Percentiles rank a stretch among this genome's conserved stretches.
Conservation (phyloP, 2,113 vertebrate species). For the Otocyon megalotis region DNA sequence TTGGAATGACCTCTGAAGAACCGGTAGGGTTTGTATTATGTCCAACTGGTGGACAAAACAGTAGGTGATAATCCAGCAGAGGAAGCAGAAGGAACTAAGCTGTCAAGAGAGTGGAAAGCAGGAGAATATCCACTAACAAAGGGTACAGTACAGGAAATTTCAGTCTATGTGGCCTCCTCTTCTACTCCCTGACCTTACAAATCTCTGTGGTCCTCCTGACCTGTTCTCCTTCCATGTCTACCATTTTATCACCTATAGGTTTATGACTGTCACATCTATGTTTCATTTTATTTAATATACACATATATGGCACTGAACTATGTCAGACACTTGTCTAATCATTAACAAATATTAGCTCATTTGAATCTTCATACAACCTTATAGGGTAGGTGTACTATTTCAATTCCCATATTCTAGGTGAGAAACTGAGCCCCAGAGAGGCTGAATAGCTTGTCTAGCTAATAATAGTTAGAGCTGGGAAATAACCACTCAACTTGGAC, state of each 20-base stretch:
- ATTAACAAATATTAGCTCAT: background rate
- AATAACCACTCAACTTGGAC: background rate
- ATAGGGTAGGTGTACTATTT: background rate
- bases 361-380: background rate
- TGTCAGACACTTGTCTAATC: background rate
- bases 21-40: background rate
- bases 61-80: background rate
- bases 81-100: background rate
- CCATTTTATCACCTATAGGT: background rate
- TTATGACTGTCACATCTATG: background rate
- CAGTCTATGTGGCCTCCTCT: background rate
- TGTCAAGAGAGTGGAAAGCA: background rate
- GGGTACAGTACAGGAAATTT: background rate
- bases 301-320: background rate
- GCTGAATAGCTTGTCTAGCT: background rate
- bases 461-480: background rate
- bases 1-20: background rate
- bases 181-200: background rate
- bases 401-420: background rate
- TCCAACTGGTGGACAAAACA: background rate
- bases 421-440: background rate
- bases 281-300: background rate
- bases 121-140: background rate
- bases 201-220: background rate
- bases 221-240: background rate